Conservation (phyloP, 1,140 invertebrate species). For the Ceratoteleas bidentatus region DNA sequence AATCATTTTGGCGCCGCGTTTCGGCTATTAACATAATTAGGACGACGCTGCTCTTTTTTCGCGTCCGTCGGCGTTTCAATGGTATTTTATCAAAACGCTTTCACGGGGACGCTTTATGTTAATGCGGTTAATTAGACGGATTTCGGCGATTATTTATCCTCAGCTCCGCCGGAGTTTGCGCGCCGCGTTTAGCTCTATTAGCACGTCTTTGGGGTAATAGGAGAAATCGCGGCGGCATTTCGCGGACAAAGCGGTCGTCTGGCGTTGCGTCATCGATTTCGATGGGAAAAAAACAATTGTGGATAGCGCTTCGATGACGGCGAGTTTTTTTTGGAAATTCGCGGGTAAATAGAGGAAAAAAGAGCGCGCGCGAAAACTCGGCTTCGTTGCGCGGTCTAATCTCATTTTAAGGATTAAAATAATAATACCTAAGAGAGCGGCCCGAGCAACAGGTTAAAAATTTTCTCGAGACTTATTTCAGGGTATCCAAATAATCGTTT, state of each 20-base stretch:
- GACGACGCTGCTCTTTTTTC: conserved; percentile 5
- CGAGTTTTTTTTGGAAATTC: no score
- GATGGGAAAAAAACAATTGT: no score
- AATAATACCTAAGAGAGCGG: conserved; percentile 31
- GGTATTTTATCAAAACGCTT: conserved; percentile 24
- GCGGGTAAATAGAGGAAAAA: no score
- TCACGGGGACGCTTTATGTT: conserved; percentile 7
- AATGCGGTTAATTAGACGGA: conserved; percentile 25
- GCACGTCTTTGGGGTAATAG: no score
- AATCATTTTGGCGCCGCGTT: conserved; percentile 43
- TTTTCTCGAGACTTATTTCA: conserved; percentile 32
- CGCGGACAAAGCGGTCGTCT: no score
- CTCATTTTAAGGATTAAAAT: conserved; percentile 24
- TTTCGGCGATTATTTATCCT: conserved; percentile 1
- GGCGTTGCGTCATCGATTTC: no score
- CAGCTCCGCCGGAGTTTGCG: no score
- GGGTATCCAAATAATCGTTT: conserved; percentile 22
- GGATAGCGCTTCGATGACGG: no score
- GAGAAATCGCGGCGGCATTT: no score
- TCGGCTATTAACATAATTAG: conserved; percentile 50
- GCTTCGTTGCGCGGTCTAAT: background rate
- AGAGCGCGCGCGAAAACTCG: no score
- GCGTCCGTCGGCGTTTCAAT: conserved; percentile 1
- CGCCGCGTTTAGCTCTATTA: no score
- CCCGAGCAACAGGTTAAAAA: conserved; percentile 41